Conservation (phyloP, 1,140 invertebrate genomes). For the Bombus terrestris region DNA sequence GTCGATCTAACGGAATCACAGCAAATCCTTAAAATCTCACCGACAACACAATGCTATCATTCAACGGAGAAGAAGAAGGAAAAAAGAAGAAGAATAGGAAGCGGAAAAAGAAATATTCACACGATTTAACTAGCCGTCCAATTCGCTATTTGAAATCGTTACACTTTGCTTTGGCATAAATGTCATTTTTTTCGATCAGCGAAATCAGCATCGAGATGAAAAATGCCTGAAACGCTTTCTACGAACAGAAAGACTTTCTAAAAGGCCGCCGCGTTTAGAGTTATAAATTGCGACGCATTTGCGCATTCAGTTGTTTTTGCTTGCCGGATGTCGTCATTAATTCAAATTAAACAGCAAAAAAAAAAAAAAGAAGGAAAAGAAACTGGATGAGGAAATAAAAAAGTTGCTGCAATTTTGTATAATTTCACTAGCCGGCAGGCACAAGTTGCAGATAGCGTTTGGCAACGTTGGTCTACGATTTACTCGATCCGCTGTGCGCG, state of each 20-base stretch:
- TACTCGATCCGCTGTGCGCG: conserved; percentile 35
- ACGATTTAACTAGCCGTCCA: background rate
- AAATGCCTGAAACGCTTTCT: conserved; percentile 45
- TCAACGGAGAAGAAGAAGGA: background rate
- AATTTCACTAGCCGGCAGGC: conserved; percentile 14
- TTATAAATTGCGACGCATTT: conserved; percentile 15
- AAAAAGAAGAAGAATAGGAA: background rate
- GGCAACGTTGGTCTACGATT: conserved; percentile 20
- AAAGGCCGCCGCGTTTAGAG: conserved; percentile 12
- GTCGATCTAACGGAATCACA: conserved; percentile 44
- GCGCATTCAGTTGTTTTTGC: background rate
- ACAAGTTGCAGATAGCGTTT: background rate
- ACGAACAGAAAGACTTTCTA: conserved; percentile 45
- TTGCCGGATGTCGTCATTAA: conserved; percentile 2
- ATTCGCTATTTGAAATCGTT: background rate
- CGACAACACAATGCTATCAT: background rate
- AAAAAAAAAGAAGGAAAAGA: background rate
- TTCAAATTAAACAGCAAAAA: background rate
- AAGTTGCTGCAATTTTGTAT: background rate
- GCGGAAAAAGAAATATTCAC: background rate
- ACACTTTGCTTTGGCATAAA: too few species aligned
- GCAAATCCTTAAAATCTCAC: conserved; percentile 25
- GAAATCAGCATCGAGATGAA: conserved; percentile 29
- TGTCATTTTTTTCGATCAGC: conserved; percentile 27
- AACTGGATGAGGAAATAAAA: background rate